Base-by-base conservation (phyloP, 1,140 invertebrate species). In the Tyrophagus putrescentiae region DNA sequence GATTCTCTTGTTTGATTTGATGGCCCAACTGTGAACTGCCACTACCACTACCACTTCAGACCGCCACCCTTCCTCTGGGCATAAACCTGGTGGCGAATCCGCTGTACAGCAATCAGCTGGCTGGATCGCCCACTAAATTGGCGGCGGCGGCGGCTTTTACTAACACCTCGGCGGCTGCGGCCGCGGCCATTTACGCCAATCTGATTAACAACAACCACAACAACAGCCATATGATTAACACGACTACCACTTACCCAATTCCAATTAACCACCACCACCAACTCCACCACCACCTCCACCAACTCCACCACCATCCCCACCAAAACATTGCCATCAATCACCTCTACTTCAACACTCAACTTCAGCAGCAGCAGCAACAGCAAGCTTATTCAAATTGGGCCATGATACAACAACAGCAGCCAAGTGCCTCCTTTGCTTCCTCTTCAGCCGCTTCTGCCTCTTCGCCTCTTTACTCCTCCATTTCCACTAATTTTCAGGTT, bases 151-250 rank as follows among this genome's bases (percentile, higher is more conserved):
- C 21, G 7, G 13, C 31, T 21, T 6, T 13, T 48, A 7, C 45
- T 7, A 6, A 21, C 7, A 48, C 45, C 31, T 25, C 23, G 23
- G 21, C 7, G 18, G 31, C 13, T 48, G 7, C 9, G 23, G 21
- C 7, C 13, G 31, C 13, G 23, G 7, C 9, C 7, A 9, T 48
- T 7, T 48, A 7, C 45, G 23, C 45, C 7, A 48, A 18, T 48
- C 7, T 48, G 45, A 6, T 48, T 48, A 48, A 48, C 45, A 48
- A 48, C 45, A 48, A 48, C 45, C 45, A 48, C 45, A 48, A 29
- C 18, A 39, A 21, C 36, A 39, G 21, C 13, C 45, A 13, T 48
- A 48, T 48, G 45, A n/a, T 48, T 7, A 48, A 48, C 45, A 9
- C 31, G 18, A 39, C 21, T 21, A 39, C 13, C 21, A 21, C 36